Evolutionary conservation across 2,797 vertebrate species (phyloP).

Genomic region (Momotus momota): DNA sequence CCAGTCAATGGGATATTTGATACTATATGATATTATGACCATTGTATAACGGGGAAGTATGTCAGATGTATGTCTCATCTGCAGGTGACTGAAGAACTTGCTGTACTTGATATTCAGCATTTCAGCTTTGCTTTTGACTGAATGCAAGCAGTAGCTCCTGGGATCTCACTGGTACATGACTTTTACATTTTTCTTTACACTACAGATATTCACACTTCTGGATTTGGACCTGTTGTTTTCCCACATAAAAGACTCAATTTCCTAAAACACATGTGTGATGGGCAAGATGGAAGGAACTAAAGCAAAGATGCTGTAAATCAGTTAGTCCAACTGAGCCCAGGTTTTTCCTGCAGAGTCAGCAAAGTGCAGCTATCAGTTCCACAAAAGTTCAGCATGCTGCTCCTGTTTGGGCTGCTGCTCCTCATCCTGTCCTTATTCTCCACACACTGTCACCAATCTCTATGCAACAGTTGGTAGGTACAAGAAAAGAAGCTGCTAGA

Average conservation of each 20-base stretch:
- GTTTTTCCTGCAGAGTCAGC: neutral
- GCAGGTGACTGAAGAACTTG: neutral
- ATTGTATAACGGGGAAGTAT: too few species aligned
- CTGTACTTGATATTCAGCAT: neutral
- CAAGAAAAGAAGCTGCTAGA: neutral
- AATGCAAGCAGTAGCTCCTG: neutral
- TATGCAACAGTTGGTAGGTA: neutral
- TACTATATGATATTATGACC: too few species aligned
- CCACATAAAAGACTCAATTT: neutral
- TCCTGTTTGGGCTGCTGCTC: neutral
- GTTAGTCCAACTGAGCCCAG: neutral
- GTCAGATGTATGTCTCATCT: neutral
- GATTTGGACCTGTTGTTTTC: neutral
- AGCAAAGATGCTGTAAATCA: neutral
- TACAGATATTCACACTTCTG: neutral
- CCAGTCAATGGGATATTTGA: too few species aligned
- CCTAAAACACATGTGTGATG: neutral
- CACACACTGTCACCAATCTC: neutral
- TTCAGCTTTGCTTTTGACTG: neutral
- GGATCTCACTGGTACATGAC: neutral
- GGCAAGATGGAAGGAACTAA: neutral
- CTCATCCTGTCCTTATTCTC: neutral
- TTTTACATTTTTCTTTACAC: neutral
- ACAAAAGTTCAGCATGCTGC: neutral
- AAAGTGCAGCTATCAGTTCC: neutral